Base-by-base conservation (phyloP, 2,888 invertebrate genomes). In the Eristalinus sepulchralis region DNA sequence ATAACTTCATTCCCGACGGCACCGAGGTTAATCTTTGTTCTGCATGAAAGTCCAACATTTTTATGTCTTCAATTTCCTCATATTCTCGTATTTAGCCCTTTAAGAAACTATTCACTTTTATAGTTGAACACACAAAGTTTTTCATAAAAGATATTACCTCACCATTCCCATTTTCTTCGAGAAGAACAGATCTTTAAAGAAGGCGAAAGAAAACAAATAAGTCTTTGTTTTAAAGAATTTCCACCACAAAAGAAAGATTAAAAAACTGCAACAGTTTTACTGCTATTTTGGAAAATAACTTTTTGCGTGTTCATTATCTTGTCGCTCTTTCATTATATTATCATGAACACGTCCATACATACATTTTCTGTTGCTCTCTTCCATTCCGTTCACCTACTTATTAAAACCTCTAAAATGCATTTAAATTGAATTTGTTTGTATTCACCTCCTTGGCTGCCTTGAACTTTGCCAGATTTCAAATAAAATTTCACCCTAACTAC, bases 241-340 rank as follows among this genome's bases (percentile, higher is more conserved):
- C 47, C 17, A 17, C 8, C 6, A 1, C 8, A 47, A 17, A 17
- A 39, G 62, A 1, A 31, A 33, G 31, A 62, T 17, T 11, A 33
- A 36, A 11, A 10, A n/a, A 59, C n/a, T 9, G 8, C 34, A 70
- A 22, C 22, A 36, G 20, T n/a, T 57, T 70, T n/a, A 36, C 57
- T 34, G 24, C 31, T 60, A 27, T 60, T 39, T 60, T 17, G 31
- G 31, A 39, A 20, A 20, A 60, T 39, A 62, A 62, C 31, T 31
- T 72, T 62, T 17, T 8, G 11, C 62, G 22, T 33, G 62, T 72
- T 63, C 53, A 63, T 72, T 72, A 63, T 33, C 72, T 72, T 60
- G 47, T 63, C 47, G 20, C 53, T 34, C 34, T 55, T 53, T 66
- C 47, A 31, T 27, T 34, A 60, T 47, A 27, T 39, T 70, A 70